Base-by-base conservation (phyloP, 2,113 vertebrate genomes). In the Hydrolagus affinis region DNA sequence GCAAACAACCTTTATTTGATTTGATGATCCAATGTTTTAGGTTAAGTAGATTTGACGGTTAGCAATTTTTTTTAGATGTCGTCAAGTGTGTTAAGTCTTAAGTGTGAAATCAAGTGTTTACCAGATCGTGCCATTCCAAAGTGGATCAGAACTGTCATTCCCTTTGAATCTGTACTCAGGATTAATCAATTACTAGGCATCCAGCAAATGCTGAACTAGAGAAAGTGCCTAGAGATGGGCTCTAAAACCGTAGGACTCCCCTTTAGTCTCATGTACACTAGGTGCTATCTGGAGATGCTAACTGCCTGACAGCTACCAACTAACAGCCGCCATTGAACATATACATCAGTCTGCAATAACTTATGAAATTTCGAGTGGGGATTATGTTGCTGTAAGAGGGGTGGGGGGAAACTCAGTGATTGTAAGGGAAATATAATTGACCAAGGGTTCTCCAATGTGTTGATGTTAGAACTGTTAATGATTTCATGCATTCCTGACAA, bases 401-500 rank as follows among this genome's bases (percentile, higher is more conserved):
- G 90, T 93, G 68, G 28, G 85, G 69, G 74, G 87, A 78, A 87
- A 89, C 85, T 85, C 75, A 85, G 87, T 68, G 78, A 86, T 64
- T 83, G 85, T 86, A 92, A 94, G 94, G 93, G 91, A 94, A 93
- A 94, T 92, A 92, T 93, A 91, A 94, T 93, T 94, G 87, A 85
- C 70, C n/a, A 91, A 89, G 88, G 87, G 91, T 93, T 93, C 95
- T 95, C 95, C 93, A 95, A 83, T 95, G 94, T 97, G 95, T 97
- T 94, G 90, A 94, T 94, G 93, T 97, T 96, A 97, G 96, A 98
- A 96, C 96, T 96, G 95, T 95, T 94, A 96, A 93, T 95, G 94
- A 96, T 95, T 93, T 93, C 92, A 96, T 97, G 96, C 96, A 98
- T 98, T 98, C 96, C 96, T 97, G 95, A 97, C 96, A 93, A 89